Percentiles rank a stretch among this genome's conserved stretches.
Evolutionary conservation across 2,113 vertebrate genomes (phyloP).

Genomic region (Cebus imitator): DNA sequence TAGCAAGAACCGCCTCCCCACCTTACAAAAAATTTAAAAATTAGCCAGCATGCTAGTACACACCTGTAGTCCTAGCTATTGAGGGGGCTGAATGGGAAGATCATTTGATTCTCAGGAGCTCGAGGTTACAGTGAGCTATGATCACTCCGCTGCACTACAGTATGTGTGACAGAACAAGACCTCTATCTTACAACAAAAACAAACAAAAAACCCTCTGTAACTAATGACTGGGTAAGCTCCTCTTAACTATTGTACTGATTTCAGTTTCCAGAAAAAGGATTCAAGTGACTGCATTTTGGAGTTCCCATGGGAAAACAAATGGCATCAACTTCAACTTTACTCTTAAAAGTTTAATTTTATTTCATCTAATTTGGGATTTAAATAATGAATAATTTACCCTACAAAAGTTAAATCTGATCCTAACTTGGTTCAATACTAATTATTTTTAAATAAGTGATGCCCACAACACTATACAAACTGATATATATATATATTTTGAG

Average conservation of each 20-base stretch:
- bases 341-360: constrained; percentile 13
- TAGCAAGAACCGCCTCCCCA: neutral
- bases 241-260: neutral
- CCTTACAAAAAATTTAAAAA: neutral
- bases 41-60: neutral
- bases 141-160: neutral
- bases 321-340: neutral
- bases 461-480: neutral
- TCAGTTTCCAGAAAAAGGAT: constrained; percentile 5
- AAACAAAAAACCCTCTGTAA: neutral
- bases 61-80: neutral
- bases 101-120: neutral
- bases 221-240: neutral
- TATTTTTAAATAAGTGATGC: neutral
- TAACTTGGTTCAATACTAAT: neutral
- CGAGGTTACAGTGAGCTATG: neutral
- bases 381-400: constrained; percentile 35
- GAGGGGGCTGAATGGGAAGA: neutral
- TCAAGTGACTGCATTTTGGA: neutral
- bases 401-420: neutral
- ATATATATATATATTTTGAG: neutral
- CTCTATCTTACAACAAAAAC: neutral
- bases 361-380: constrained; percentile 46
- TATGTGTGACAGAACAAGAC: neutral
- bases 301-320: constrained; percentile 10